phyloP scores from a whole-genome alignment of 2,888 invertebrate genomes.

The Sesamia inferens region DNA sequence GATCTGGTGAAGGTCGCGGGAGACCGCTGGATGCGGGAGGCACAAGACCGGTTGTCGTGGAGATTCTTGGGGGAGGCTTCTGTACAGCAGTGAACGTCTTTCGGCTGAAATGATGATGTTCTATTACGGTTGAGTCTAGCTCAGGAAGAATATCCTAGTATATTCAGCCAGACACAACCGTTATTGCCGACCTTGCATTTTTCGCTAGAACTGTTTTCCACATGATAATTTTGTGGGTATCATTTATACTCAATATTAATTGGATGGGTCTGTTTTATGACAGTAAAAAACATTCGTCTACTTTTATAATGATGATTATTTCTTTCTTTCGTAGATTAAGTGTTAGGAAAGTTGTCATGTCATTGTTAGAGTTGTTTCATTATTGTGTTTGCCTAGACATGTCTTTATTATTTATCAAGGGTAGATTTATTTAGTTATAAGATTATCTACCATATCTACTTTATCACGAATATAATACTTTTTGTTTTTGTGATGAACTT shows the following conservation, averaged over 20 bases:
- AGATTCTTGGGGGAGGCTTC: too few relatives aligned
- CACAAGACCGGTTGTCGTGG: too few relatives aligned
- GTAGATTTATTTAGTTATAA: neutral
- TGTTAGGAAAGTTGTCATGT: conserved; percentile 1
- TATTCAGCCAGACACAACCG: too few relatives aligned
- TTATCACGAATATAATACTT: neutral
- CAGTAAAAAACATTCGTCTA: conserved; percentile 2
- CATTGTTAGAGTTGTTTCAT: neutral
- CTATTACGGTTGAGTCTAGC: too few relatives aligned
- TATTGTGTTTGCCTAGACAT: conserved; percentile 46
- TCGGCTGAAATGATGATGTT: too few relatives aligned
- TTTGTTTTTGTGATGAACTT: neutral
- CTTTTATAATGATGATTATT: conserved; percentile 16
- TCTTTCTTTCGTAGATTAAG: conserved; percentile 14
- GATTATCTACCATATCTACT: neutral
- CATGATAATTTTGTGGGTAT: neutral
- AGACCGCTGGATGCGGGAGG: too few relatives aligned
- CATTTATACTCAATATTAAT: conserved; percentile 25
- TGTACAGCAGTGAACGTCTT: too few relatives aligned
- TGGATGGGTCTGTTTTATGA: conserved; percentile 10
- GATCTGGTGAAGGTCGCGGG: too few relatives aligned
- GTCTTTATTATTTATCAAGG: conserved; percentile 5
- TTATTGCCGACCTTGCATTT: neutral
- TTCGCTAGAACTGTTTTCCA: neutral
- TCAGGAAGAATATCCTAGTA: too few relatives aligned